Base-by-base conservation (phyloP, 2,113 vertebrate species). In the Platysteira castanea region DNA sequence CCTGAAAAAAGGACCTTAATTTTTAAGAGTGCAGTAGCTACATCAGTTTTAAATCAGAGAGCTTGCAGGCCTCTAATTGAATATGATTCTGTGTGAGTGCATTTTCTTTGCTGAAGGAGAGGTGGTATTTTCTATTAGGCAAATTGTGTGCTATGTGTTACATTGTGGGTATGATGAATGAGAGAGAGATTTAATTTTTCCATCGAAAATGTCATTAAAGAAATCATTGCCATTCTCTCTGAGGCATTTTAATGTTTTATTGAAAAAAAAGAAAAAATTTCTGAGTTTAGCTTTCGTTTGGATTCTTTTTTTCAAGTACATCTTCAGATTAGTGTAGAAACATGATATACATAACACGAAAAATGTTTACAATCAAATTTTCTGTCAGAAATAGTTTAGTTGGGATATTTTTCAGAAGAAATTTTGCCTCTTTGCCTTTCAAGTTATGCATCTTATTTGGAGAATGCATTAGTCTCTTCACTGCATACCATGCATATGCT, bases 1-100 rank as follows among this genome's bases (percentile, higher is more conserved):
- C 28, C 26, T 61, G 41, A 27, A 73, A 67, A 71, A 85, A 7
- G 14, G 6, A 47, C n/a, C 39, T 82, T 76, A 67, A 46, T 50
- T 83, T 84, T 95, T 87, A 59, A 53, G 49, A 87, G 87, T 64
- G 53, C 53, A 46, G n/a, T 19, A 76, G 33, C 37, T 85, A 65
- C 57, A 71, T 69, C 70, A 87, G 31, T 53, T 89, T 79, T 89
- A 82, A 93, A 84, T 60, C 53, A 82, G 80, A 65, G 37, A 61
- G 46, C 37, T 94, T 82, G 46, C 41, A 87, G 65, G 37, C n/a
- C 57, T 80, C 84, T 94, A 96, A 91, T 53, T 96, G 91, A 89
- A 87, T 83, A 65, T 33, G 27, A 94, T 76, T 87, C 50, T 69
- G 2, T 79, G 53, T 56, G 41, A 93, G 80, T 46, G 42, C 20